These are phyloP conservation scores for Lagopus leucura DNA, from an alignment of 2,113 vertebrate species.

Conservation along the genomic window DNA sequence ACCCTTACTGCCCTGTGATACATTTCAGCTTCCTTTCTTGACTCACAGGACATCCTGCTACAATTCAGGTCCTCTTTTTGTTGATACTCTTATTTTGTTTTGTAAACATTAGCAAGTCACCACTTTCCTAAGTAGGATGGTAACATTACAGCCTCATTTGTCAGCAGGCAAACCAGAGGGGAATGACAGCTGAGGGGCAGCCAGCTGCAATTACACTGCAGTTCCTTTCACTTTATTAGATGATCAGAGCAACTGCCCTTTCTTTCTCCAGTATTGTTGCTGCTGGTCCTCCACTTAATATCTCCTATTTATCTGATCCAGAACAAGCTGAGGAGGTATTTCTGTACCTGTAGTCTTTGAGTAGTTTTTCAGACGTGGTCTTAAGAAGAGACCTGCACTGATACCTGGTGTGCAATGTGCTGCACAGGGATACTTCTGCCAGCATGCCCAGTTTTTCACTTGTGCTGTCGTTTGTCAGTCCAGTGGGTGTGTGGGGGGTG, in stretches of 20 bases:
- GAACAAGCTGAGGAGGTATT: background rate
- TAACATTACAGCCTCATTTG: background rate
- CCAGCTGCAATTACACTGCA: background rate
- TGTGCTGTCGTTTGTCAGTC: background rate
- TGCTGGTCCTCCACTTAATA: background rate
- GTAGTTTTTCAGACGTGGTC: background rate
- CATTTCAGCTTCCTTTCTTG: background rate
- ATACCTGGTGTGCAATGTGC: rapidly evolving
- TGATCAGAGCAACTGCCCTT: background rate
- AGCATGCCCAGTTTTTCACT: background rate
- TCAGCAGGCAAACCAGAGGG: background rate
- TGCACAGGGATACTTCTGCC: background rate
- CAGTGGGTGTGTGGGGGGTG: background rate
- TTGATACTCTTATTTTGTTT: background rate
- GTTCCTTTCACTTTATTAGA: background rate
- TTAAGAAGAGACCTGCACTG: background rate
- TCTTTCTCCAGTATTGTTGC: background rate
- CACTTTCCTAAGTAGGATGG: background rate
- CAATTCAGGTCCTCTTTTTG: background rate
- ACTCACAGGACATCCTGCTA: background rate
- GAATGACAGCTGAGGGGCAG: background rate
- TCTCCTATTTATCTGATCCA: background rate
- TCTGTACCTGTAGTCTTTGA: background rate
- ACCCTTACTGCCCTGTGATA: background rate
- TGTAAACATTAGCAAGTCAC: constrained; percentile 19